Evolutionary conservation across 2,888 invertebrate genomes (phyloP).

Genomic region (Laspeyria flexula): DNA sequence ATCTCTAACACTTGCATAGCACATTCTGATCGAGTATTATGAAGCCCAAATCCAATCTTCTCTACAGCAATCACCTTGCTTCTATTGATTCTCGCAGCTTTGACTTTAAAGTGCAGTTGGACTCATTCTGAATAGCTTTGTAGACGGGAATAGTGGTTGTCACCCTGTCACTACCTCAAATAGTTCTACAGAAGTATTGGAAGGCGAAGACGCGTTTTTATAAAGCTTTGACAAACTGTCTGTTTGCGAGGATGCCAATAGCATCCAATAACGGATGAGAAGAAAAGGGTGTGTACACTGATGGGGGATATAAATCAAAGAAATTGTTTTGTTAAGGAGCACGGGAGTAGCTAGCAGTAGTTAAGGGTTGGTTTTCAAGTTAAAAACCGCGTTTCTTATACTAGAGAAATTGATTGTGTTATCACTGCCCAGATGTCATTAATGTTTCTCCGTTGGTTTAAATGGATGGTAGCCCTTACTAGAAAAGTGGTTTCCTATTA

Average conservation of each 20-base stretch:
- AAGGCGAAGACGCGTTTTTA: conserved; percentile 5
- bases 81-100: conserved; percentile 28
- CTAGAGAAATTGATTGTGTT: no score
- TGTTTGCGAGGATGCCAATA: conserved; percentile 13
- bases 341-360: no score
- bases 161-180: conserved; percentile 30
- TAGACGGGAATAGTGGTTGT: conserved; percentile 25
- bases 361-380: no score
- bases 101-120: conserved; percentile 35
- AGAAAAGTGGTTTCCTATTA: no score
- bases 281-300: not conserved
- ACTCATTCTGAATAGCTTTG: conserved; percentile 24
- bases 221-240: conserved; percentile 16
- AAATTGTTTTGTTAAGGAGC: not conserved
- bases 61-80: conserved; percentile 4
- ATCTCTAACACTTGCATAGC: no score
- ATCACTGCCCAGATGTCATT: no score
- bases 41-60: conserved; percentile 8
- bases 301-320: not conserved
- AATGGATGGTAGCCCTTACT: no score
- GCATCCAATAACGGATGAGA: not conserved
- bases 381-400: no score
- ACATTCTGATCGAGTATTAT: no score
- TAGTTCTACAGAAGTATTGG: conserved; percentile 25
- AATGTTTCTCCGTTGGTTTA: no score